Evolutionary conservation across 2,888 invertebrate genomes (phyloP).

Genomic region (Stegophylla sp.): DNA sequence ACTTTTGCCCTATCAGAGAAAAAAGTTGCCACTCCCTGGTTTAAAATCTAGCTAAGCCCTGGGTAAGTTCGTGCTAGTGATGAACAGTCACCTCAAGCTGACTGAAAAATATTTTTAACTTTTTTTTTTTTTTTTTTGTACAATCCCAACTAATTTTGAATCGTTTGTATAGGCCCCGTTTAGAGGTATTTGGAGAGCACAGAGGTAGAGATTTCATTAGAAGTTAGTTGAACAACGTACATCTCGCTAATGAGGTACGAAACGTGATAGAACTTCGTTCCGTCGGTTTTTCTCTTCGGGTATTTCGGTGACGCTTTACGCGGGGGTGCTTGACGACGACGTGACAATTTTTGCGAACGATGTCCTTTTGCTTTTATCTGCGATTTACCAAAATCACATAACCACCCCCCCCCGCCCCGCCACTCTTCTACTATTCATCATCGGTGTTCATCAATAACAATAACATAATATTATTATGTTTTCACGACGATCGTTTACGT

Average conservation of each 20-base stretch:
- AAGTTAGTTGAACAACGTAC: constrained; percentile 20
- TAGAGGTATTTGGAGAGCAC: constrained; percentile 1
- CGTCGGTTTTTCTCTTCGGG: background rate
- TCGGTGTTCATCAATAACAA: background rate
- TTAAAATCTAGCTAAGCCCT: too few species aligned
- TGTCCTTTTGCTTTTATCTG: constrained; percentile 5
- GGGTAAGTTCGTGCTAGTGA: too few species aligned
- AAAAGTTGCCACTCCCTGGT: too few species aligned
- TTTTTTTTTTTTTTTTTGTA: background rate
- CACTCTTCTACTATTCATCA: too few species aligned
- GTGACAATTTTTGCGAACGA: background rate
- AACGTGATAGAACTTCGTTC: constrained; percentile 37
- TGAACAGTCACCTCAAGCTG: too few species aligned
- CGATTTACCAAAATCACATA: background rate
- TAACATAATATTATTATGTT: too few species aligned
- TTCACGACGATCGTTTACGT: constrained; percentile 10
- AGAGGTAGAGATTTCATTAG: constrained; percentile 12
- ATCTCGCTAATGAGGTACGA: constrained; percentile 32
- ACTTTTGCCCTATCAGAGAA: too few species aligned
- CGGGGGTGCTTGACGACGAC: background rate
- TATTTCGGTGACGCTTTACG: background rate
- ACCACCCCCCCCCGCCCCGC: background rate
- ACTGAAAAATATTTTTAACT: background rate
- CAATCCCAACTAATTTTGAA: constrained; percentile 14
- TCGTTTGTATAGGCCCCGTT: constrained; percentile 3